phyloP scores from a whole-genome alignment of 2,113 vertebrate species.

The Phaethornis superciliosus region DNA sequence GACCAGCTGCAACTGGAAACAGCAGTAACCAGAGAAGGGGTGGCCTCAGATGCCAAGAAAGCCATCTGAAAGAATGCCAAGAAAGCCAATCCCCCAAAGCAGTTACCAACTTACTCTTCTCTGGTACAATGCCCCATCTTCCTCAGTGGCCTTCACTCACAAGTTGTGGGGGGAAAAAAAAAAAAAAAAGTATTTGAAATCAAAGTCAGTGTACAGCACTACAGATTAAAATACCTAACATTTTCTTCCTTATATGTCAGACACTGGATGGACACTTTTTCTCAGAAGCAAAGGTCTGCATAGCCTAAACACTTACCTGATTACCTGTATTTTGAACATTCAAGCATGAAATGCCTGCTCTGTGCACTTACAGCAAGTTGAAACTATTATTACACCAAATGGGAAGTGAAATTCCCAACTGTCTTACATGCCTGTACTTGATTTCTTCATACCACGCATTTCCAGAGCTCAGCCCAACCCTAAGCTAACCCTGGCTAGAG shows the following conservation, averaged over 20 bases:
- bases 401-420: constrained; percentile 9
- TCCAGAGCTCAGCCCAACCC: not conserved
- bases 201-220: not conserved
- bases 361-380: not conserved
- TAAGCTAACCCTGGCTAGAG: not conserved
- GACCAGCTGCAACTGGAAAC: not conserved
- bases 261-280: not conserved
- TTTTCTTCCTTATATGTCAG: not conserved
- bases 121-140: not conserved
- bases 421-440: not conserved
- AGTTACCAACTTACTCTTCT: not conserved
- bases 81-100: not conserved
- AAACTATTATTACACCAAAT: not conserved
- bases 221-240: not conserved
- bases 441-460: not conserved
- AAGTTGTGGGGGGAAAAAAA: not conserved
- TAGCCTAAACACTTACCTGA: not conserved
- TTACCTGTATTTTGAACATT: not conserved
- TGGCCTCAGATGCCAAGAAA: not conserved
- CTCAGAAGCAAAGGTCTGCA: not conserved
- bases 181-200: no score
- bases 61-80: not conserved
- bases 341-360: not conserved
- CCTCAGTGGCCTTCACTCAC: not conserved
- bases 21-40: fast-evolving